Percentiles rank a stretch among this genome's conserved stretches.
Conservation (phyloP, 2,888 invertebrate genomes). For the Acanthosepion pharaonis region DNA sequence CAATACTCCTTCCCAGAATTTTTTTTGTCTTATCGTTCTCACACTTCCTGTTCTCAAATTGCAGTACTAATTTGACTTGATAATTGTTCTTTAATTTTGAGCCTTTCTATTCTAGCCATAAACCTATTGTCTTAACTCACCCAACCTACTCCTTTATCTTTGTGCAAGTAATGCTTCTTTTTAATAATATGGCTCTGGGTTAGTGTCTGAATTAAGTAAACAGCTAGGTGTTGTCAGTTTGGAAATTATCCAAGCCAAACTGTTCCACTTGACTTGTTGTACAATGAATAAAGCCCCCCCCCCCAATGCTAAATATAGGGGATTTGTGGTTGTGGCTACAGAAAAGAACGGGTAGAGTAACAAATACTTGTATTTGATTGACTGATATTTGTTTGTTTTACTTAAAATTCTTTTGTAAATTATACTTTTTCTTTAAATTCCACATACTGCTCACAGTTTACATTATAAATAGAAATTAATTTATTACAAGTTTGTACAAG, state of each 20-base stretch:
- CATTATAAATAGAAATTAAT: no score
- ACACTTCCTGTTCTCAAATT: background rate
- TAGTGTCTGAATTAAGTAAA: background rate
- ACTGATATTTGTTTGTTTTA: no score
- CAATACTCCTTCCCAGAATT: background rate
- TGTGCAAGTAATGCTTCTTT: background rate
- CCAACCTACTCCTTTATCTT: background rate
- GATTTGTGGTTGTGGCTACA: no score
- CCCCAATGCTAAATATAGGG: no score
- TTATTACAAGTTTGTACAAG: no score
- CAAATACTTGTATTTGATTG: no score
- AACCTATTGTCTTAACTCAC: background rate
- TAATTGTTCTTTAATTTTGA: slow-evolving; percentile 2
- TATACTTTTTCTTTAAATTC: no score
- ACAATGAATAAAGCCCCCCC: no score
- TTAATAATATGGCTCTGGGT: background rate
- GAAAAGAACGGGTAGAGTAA: no score
- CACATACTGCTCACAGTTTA: no score
- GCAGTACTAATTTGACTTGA: background rate
- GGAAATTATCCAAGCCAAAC: background rate
- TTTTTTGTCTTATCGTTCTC: background rate
- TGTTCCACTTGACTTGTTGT: background rate
- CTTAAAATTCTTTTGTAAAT: no score
- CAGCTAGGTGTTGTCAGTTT: background rate
- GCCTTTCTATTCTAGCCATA: background rate